These are phyloP conservation scores for Catagonus wagneri DNA, from an alignment of 2,113 vertebrate species.

Conservation along the genomic window DNA sequence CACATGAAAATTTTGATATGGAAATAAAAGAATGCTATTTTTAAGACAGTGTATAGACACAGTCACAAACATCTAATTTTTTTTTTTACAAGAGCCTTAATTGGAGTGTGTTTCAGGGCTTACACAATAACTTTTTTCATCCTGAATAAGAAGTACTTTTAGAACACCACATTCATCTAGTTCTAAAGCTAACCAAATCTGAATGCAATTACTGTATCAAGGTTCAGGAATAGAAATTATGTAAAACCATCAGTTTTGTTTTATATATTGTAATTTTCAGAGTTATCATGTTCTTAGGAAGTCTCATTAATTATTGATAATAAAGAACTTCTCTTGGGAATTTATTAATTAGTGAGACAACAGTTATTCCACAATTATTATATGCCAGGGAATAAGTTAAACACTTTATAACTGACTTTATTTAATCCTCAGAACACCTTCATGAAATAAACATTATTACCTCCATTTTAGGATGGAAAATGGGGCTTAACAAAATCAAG, in stretches of 20 bases:
- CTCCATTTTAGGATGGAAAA: neutral
- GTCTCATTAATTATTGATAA: neutral
- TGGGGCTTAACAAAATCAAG: neutral
- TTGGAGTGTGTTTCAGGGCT: slow-evolving; percentile 16
- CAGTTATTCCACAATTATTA: neutral
- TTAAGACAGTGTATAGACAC: slow-evolving; percentile 6
- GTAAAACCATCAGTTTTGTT: neutral
- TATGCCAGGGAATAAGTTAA: neutral
- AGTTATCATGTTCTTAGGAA: neutral
- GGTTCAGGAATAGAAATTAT: slow-evolving; percentile 7
- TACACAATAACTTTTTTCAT: neutral
- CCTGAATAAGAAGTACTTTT: neutral
- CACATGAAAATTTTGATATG: slow-evolving; percentile 32
- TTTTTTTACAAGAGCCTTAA: neutral
- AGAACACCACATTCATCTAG: neutral
- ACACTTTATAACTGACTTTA: slow-evolving; percentile 6
- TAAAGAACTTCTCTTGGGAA: neutral
- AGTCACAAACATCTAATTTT: neutral
- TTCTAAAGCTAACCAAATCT: neutral
- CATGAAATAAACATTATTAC: neutral
- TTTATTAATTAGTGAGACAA: neutral
- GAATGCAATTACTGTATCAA: neutral
- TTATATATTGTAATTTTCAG: neutral
- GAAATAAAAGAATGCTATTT: slow-evolving; percentile 54
- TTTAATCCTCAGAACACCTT: neutral